Evolutionary conservation across 2,888 invertebrate species (phyloP).

Genomic region (Rhopalosiphum nymphaeae): DNA sequence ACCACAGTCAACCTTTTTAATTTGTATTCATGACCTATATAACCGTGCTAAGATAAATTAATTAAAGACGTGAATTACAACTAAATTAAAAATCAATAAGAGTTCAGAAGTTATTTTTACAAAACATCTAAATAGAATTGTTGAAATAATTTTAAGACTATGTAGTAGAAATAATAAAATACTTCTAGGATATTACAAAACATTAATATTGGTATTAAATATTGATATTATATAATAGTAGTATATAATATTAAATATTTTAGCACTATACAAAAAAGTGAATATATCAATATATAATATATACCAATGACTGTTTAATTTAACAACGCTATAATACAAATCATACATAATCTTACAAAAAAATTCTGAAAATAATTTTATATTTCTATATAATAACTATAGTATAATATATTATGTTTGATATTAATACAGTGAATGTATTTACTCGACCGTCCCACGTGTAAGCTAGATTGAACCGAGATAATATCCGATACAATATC

Average conservation of each 20-base stretch:
- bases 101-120: background rate
- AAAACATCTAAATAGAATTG: background rate
- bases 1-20: background rate
- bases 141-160: background rate
- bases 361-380: too few relatives aligned
- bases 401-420: background rate
- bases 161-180: background rate
- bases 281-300: too few relatives aligned
- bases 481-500: constrained; percentile 63
- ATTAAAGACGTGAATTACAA: background rate
- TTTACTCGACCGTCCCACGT: constrained; percentile 49
- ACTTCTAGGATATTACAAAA: background rate
- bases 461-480: constrained; percentile 58
- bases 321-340: too few relatives aligned
- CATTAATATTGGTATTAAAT: background rate
- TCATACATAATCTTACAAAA: too few relatives aligned
- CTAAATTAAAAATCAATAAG: background rate
- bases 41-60: background rate
- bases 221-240: background rate
- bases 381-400: background rate
- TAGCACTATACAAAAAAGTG: background rate
- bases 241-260: background rate
- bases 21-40: constrained; percentile 26
- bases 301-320: too few relatives aligned
- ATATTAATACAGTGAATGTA: constrained; percentile 31